phyloP scores from a whole-genome alignment of 2,888 invertebrate species.

The Drosophila pegasa region DNA sequence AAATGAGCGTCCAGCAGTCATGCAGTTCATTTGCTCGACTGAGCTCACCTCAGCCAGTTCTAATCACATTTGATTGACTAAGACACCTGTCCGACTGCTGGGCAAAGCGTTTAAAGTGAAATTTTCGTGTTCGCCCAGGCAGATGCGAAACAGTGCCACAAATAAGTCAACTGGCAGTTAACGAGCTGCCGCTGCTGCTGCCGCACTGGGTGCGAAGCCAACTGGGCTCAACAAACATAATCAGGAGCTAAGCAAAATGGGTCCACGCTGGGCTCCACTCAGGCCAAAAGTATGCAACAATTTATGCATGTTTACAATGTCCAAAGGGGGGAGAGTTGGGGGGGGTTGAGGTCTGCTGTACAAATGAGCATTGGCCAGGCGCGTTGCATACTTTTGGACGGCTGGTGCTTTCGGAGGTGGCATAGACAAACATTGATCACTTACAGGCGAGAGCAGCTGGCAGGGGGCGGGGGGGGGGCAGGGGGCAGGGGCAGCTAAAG shows the following conservation, averaged over 20 bases:
- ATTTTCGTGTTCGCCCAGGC: conserved; percentile 6
- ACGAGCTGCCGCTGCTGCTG: conserved; percentile 47
- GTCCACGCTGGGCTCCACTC: conserved; percentile 21
- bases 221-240: conserved; percentile 71
- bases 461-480: conserved; percentile 21
- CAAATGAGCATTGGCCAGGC: conserved; percentile 68
- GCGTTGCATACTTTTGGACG: conserved; percentile 53
- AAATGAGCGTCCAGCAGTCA: background rate
- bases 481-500: conserved; percentile 1
- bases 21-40: background rate
- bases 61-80: conserved; percentile 6
- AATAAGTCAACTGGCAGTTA: conserved; percentile 72
- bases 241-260: conserved; percentile 74
- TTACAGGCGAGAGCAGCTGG: conserved; percentile 75
- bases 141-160: conserved; percentile 40
- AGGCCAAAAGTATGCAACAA: conserved; percentile 76
- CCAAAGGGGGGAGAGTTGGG: conserved; percentile 13
- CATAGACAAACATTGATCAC: conserved; percentile 80
- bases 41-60: background rate
- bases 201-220: conserved; percentile 22
- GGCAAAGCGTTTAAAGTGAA: conserved; percentile 8
- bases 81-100: conserved; percentile 3
- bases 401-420: conserved; percentile 47
- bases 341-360: conserved; percentile 9
- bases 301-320: conserved; percentile 78